These are phyloP conservation scores for Hymenopus coronatus DNA, from an alignment of 2,888 invertebrate genomes.

Conservation along the genomic window DNA sequence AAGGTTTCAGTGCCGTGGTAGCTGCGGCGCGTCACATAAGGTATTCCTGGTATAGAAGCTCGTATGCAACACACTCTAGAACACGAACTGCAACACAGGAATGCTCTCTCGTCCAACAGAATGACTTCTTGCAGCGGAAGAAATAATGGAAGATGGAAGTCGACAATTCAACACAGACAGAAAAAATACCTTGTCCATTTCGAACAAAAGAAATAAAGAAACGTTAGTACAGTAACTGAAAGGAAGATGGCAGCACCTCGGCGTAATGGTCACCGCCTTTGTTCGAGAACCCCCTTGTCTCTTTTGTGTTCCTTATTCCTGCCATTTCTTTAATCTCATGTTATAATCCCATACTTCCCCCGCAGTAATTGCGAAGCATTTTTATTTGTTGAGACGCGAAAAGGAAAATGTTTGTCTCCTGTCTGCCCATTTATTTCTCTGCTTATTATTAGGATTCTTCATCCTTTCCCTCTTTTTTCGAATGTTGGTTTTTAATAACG, in stretches of 20 bases:
- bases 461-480: background rate
- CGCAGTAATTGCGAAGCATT: slow-evolving; percentile 11
- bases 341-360: background rate
- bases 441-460: slow-evolving; percentile 2
- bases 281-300: slow-evolving; percentile 1
- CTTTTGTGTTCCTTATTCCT: slow-evolving; percentile 1
- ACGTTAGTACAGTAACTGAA: slow-evolving; percentile 18
- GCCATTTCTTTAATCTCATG: background rate
- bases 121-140: background rate
- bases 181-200: background rate
- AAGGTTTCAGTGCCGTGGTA: no score
- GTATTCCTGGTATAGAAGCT: background rate
- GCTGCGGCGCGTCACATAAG: no score
- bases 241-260: slow-evolving; percentile 19
- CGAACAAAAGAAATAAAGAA: slow-evolving; percentile 14
- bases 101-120: background rate
- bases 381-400: slow-evolving; percentile 27
- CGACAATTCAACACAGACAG: background rate
- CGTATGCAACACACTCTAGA: background rate
- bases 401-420: background rate
- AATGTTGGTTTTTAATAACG: background rate
- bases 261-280: slow-evolving; percentile 29
- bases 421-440: slow-evolving; percentile 10
- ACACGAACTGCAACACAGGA: background rate
- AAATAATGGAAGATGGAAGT: background rate